Evolutionary conservation across 2,113 vertebrate species (phyloP).

Genomic region (Pitta sordida): DNA sequence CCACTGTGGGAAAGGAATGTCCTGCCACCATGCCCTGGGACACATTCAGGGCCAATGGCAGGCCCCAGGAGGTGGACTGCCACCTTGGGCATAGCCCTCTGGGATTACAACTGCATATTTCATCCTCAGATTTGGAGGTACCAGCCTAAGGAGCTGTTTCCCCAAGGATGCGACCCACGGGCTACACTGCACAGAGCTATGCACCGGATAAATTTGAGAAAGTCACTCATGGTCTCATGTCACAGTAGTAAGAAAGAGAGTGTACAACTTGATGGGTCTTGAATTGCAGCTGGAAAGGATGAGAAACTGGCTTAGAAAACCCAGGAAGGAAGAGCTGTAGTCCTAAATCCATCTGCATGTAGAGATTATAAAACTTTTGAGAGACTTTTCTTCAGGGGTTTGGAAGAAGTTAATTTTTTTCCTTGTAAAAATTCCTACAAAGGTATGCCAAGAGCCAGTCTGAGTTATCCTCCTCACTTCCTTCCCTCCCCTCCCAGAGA

Average conservation of each 20-base stretch:
- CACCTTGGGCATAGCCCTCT: fast-evolving
- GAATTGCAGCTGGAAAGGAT: neutral
- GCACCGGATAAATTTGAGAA: neutral
- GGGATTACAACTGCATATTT: neutral
- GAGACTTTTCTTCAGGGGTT: neutral
- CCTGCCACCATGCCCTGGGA: neutral
- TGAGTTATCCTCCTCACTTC: neutral
- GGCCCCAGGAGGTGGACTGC: fast-evolving
- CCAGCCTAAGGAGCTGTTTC: fast-evolving
- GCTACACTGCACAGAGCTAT: fast-evolving
- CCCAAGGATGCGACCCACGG: neutral
- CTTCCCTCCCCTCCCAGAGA: neutral
- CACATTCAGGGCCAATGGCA: too few species aligned
- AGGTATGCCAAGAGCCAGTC: neutral
- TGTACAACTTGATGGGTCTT: neutral
- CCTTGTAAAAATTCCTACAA: neutral
- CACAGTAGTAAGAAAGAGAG: neutral
- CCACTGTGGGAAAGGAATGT: neutral
- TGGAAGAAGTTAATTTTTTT: neutral
- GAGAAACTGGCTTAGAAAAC: neutral
- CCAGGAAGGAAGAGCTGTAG: neutral
- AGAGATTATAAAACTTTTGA: neutral
- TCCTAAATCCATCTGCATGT: neutral
- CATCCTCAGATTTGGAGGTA: neutral
- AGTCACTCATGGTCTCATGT: neutral